Evolutionary conservation across 2,113 vertebrate genomes (phyloP).

Genomic region (Cyanoderma ruficeps): DNA sequence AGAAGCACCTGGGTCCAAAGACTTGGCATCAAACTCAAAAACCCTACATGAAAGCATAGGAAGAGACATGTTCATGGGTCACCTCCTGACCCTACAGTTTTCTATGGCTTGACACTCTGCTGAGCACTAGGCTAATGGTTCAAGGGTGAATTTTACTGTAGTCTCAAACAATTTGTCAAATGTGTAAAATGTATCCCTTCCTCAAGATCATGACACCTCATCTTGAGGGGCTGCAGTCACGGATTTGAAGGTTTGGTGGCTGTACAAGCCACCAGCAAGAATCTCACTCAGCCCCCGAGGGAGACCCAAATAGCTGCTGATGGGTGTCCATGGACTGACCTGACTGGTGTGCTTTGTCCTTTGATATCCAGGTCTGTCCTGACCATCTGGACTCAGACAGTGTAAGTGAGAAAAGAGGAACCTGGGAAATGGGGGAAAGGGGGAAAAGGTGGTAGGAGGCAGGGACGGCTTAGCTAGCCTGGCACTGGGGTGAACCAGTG

Average conservation of each 20-base stretch:
- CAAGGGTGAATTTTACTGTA: neutral
- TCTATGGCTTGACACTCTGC: neutral
- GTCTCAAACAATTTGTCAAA: neutral
- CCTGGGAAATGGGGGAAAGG: neutral
- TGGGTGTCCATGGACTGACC: neutral
- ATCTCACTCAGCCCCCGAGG: neutral
- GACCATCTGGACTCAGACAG: neutral
- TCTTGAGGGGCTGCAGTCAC: neutral
- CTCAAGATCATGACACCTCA: neutral
- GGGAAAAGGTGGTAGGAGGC: neutral
- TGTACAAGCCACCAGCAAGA: neutral
- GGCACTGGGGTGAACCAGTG: accelerated
- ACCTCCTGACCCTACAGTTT: neutral
- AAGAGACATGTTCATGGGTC: neutral
- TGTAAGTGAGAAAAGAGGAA: neutral
- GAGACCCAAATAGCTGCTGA: neutral
- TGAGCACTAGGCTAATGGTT: neutral
- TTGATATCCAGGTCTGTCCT: neutral
- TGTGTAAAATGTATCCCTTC: neutral
- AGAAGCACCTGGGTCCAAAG: neutral
- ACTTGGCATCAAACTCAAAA: neutral
- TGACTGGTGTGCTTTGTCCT: neutral
- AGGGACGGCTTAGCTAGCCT: neutral
- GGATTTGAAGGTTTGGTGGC: neutral
- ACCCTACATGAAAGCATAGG: accelerated